A percentile compares a stretch with the other conserved stretches of the same genome.
Evolutionary conservation across 1,140 invertebrate genomes (phyloP).

Genomic region (Diprion similis): DNA sequence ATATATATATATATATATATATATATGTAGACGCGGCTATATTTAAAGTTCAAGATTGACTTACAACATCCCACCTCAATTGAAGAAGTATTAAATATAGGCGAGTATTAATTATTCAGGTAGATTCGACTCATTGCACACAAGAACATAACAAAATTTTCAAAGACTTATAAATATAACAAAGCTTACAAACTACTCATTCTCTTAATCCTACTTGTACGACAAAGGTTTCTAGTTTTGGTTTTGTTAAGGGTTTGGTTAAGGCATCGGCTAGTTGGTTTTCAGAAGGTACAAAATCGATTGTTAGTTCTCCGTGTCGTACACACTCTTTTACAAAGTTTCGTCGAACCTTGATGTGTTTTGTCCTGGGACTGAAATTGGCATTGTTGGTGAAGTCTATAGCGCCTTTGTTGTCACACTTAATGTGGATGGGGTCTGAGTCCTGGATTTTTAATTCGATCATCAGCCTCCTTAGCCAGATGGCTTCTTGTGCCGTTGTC

Average conservation of each 20-base stretch:
- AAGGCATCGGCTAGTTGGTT: not conserved
- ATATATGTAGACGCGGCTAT: too few relatives aligned
- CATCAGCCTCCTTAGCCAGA: slow-evolving; percentile 35
- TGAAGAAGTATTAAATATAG: not conserved
- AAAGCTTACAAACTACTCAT: not conserved
- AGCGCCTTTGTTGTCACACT: slow-evolving; percentile 34
- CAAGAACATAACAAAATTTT: not conserved
- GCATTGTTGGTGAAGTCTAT: slow-evolving; percentile 40
- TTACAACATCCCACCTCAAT: slow-evolving; percentile 1
- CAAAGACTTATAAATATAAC: not conserved
- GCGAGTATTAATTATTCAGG: not conserved
- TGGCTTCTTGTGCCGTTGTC: slow-evolving; percentile 23
- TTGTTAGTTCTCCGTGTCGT: not conserved
- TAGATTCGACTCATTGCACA: not conserved
- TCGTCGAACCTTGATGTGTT: slow-evolving; percentile 25
- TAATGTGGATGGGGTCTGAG: slow-evolving; percentile 34
- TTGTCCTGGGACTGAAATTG: slow-evolving; percentile 33
- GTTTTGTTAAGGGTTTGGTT: not conserved
- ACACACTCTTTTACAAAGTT: not conserved
- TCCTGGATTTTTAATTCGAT: slow-evolving; percentile 16
- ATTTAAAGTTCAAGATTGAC: not conserved
- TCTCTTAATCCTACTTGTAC: not conserved
- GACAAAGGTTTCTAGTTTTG: not conserved
- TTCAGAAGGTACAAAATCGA: not conserved
- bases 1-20: too few relatives aligned